A percentile compares a stretch with the other conserved stretches of the same genome.
These are phyloP conservation scores for Phalanger gymnotis DNA, from an alignment of 2,797 vertebrate species.

Conservation along the genomic window DNA sequence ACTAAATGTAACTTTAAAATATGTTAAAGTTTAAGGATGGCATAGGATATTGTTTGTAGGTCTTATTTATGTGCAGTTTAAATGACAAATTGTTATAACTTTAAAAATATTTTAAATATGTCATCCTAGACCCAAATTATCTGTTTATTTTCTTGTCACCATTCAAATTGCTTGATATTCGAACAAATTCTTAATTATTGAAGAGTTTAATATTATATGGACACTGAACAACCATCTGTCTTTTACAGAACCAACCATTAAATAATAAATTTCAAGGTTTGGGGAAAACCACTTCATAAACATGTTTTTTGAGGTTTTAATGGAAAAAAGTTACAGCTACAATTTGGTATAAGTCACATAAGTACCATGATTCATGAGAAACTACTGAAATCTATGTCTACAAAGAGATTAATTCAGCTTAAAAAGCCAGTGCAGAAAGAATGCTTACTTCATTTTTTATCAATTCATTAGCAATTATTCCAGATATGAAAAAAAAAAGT, in stretches of 20 bases:
- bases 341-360: constrained; percentile 54
- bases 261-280: constrained; percentile 9
- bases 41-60: not conserved
- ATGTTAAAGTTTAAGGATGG: constrained; percentile 38
- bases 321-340: constrained; percentile 46
- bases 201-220: not conserved
- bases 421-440: constrained; percentile 28
- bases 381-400: not conserved
- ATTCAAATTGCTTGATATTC: constrained; percentile 40
- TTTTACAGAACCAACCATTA: not conserved
- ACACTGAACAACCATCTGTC: constrained; percentile 26
- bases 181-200: constrained; percentile 4
- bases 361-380: constrained; percentile 41
- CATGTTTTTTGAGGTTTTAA: constrained; percentile 46
- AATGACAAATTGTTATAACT: constrained; percentile 25
- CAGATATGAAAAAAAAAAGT: constrained; percentile 5
- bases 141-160: not conserved
- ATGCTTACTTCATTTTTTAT: constrained; percentile 40
- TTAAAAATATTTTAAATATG: constrained; percentile 17
- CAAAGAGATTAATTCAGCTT: constrained; percentile 52
- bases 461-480: constrained; percentile 51
- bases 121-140: not conserved
- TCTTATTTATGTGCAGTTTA: constrained; percentile 11
- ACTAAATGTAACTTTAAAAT: constrained; percentile 57
- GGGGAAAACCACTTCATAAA: constrained; percentile 43